Percentiles rank a stretch among this genome's conserved stretches.
These are phyloP conservation scores for Drosophila monieri DNA, from an alignment of 2,888 invertebrate species.

Conservation along the genomic window DNA sequence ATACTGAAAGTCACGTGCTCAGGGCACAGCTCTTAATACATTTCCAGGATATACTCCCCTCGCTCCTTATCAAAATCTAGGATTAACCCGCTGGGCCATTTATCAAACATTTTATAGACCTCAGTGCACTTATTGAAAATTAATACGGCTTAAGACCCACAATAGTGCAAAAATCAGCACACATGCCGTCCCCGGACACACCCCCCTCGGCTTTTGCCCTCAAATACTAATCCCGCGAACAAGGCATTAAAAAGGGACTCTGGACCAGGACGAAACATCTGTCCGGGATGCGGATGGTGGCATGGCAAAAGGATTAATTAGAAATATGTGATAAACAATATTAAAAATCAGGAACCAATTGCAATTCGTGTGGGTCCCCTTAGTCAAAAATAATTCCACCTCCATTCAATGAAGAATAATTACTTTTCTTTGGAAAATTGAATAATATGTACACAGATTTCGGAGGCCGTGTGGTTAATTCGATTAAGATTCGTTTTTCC, in stretches of 20 bases:
- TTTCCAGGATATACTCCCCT: not conserved
- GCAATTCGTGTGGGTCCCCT: conserved; percentile 1
- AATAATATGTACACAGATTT: conserved; percentile 65
- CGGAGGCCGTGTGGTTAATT: conserved; percentile 55
- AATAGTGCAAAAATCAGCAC: conserved; percentile 71
- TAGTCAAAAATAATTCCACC: not conserved
- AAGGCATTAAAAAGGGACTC: conserved; percentile 58
- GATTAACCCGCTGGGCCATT: conserved; percentile 54
- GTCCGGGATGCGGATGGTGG: conserved; percentile 39
- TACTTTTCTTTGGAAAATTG: conserved; percentile 52
- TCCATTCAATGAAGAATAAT: conserved; percentile 59
- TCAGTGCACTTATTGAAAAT: conserved; percentile 74
- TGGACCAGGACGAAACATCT: conserved; percentile 65
- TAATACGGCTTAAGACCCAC: conserved; percentile 72
- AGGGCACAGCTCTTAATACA: not conserved
- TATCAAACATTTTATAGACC: conserved; percentile 68
- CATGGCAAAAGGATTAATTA: conserved; percentile 66
- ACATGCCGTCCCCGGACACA: conserved; percentile 48
- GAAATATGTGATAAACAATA: conserved; percentile 57
- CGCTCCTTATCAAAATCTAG: conserved; percentile 4
- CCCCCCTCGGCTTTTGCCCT: conserved; percentile 22
- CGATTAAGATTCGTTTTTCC: conserved; percentile 55
- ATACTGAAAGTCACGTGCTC: conserved; percentile 17
- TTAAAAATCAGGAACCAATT: conserved; percentile 15
- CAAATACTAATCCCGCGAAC: conserved; percentile 69